Conservation (phyloP, 2,113 vertebrate species). For the Procavia capensis region DNA sequence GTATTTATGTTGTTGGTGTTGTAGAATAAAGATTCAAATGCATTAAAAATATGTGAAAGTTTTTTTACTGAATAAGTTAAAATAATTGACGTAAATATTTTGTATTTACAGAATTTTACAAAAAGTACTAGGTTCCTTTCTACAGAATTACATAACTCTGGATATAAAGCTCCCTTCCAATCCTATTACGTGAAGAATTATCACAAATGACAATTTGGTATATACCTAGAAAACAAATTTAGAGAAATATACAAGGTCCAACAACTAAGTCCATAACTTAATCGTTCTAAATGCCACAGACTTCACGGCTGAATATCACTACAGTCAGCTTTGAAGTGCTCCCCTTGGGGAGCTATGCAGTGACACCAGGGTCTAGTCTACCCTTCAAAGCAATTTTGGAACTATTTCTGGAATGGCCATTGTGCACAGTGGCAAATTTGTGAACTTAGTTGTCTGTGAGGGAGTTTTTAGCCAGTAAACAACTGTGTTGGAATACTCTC, state of each 20-base stretch:
- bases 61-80: constrained; percentile 46
- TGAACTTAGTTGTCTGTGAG: too few species aligned
- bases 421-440: too few species aligned
- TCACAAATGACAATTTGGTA: not conserved
- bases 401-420: too few species aligned
- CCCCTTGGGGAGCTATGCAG: too few species aligned
- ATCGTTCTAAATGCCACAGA: too few species aligned
- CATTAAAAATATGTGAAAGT: constrained; percentile 72
- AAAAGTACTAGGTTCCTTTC: not conserved
- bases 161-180: not conserved
- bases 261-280: too few species aligned
- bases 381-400: too few species aligned
- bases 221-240: constrained; percentile 31
- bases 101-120: not conserved
- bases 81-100: constrained; percentile 37
- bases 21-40: constrained; percentile 91
- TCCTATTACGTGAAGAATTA: not conserved
- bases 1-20: constrained; percentile 92
- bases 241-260: not conserved
- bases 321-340: too few species aligned
- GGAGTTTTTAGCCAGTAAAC: too few species aligned
- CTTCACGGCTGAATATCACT: too few species aligned
- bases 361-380: too few species aligned
- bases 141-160: not conserved
- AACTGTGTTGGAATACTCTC: too few species aligned